These are phyloP conservation scores for Globodera rostochiensis DNA, from an alignment of 1,140 invertebrate genomes.

Conservation along the genomic window DNA sequence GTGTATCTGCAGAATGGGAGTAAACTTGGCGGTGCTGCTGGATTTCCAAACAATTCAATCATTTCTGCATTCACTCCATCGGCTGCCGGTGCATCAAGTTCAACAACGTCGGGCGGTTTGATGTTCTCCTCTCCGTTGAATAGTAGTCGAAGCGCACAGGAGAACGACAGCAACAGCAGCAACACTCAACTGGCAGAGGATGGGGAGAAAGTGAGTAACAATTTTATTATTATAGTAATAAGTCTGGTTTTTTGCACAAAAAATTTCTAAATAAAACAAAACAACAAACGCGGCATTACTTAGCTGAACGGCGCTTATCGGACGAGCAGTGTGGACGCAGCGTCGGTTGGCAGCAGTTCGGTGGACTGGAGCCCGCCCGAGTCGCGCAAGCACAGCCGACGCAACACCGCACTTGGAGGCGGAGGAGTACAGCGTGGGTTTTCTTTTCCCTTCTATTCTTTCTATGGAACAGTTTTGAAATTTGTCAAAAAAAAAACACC, in stretches of 20 bases:
- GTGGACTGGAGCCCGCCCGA: conserved; percentile 50
- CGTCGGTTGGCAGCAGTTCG: conserved; percentile 27
- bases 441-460: too few species aligned
- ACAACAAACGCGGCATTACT: not conserved
- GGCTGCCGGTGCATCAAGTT: conserved; percentile 13
- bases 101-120: conserved; percentile 18
- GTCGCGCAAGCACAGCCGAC: conserved; percentile 25
- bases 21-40: not conserved
- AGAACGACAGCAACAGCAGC: not conserved
- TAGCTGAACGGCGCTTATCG: not conserved
- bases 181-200: not conserved
- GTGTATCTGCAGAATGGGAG: not conserved
- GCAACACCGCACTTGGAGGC: conserved; percentile 37
- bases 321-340: conserved; percentile 14
- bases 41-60: not conserved
- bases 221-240: not conserved
- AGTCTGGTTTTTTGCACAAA: too few species aligned
- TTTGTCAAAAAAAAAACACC: not conserved
- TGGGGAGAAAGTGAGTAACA: not conserved
- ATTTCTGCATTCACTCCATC: conserved; percentile 16
- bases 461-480: not conserved
- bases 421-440: conserved; percentile 15
- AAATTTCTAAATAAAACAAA: not conserved
- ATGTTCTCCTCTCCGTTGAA: conserved; percentile 23
- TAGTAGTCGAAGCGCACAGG: not conserved